Conservation (phyloP, 2,113 vertebrate species). For the Rhadina sibilatrix region DNA sequence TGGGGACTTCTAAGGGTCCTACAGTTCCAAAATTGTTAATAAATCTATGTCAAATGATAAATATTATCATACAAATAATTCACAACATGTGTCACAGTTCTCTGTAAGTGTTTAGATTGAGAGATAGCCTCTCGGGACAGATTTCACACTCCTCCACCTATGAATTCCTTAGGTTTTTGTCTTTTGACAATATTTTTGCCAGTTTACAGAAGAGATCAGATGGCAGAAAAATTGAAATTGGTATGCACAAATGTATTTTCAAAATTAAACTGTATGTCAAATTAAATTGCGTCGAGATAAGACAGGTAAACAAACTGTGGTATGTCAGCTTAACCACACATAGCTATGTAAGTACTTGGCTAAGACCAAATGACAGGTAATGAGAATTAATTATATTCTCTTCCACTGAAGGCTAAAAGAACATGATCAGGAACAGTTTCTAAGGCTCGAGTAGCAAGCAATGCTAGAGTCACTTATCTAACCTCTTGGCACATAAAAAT, state of each 20-base stretch:
- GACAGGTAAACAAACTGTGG: background rate
- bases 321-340: background rate
- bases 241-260: background rate
- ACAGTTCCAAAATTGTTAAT: background rate
- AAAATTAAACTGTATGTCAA: background rate
- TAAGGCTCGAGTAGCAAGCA: background rate
- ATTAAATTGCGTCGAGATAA: background rate
- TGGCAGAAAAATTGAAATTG: background rate
- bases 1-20: background rate
- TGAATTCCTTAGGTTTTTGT: background rate
- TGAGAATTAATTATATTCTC: background rate
- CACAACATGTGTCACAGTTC: background rate
- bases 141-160: background rate
- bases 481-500: background rate
- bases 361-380: background rate
- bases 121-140: background rate
- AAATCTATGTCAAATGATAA: background rate
- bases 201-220: background rate
- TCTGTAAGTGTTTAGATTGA: background rate
- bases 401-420: background rate
- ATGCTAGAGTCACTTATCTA: background rate
- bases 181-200: background rate
- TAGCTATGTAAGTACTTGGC: background rate
- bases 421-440: background rate
- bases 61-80: background rate